Conservation (phyloP, 2,113 vertebrate genomes). For the Cynocephalus volans region DNA sequence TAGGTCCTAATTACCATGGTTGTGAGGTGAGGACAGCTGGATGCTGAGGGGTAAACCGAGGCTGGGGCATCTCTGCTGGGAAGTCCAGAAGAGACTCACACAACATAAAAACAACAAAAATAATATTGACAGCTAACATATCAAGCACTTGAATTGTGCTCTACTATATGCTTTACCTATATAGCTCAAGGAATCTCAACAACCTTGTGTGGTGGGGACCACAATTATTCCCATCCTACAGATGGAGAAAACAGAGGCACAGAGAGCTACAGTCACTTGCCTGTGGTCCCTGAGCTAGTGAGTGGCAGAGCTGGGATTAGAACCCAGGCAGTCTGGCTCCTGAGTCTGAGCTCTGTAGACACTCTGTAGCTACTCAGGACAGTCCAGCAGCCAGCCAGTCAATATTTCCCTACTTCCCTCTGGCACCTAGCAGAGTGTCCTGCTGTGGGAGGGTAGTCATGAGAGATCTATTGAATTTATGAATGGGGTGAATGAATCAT, state of each 20-base stretch:
- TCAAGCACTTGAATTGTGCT: background rate
- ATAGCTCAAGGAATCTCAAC: background rate
- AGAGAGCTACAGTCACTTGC: background rate
- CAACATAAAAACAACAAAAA: background rate
- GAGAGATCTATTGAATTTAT: constrained; percentile 14
- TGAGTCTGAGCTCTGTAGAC: rapidly evolving
- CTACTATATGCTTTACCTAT: rapidly evolving
- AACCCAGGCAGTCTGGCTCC: background rate
- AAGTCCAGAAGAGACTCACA: background rate
- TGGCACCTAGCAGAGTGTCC: background rate
- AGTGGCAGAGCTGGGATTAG: background rate
- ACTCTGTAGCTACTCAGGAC: background rate
- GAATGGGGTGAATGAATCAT: constrained; percentile 33
- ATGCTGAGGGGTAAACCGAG: background rate
- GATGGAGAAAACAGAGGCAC: background rate
- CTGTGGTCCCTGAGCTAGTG: background rate
- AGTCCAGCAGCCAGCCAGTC: background rate
- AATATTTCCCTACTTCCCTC: background rate
- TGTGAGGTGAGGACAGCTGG: no score
- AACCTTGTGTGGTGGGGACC: background rate
- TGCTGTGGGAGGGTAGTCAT: background rate
- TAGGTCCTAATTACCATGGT: background rate
- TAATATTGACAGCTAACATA: background rate
- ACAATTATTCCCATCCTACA: background rate
- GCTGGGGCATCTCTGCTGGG: background rate